phyloP scores from a whole-genome alignment of 2,888 invertebrate species.

The Cerastoderma edule region DNA sequence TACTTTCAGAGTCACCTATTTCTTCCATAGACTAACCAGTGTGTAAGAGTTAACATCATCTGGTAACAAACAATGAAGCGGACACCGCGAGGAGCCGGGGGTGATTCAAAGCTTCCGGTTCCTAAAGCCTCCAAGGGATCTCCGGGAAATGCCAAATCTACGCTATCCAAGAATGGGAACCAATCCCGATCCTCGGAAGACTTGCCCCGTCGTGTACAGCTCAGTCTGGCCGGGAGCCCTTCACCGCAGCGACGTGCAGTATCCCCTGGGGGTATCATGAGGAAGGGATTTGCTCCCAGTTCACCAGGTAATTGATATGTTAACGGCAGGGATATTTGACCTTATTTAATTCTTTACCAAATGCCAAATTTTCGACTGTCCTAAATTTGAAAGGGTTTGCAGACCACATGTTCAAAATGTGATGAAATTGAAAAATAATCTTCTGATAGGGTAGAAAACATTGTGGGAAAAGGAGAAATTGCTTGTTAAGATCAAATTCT shows the following conservation, averaged over 20 bases:
- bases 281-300: conserved; percentile 49
- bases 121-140: conserved; percentile 71
- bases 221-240: conserved; percentile 55
- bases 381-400: too few relatives aligned
- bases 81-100: conserved; percentile 54
- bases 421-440: too few relatives aligned
- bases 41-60: background rate
- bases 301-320: conserved; percentile 27
- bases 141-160: conserved; percentile 68
- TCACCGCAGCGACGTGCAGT: conserved; percentile 62
- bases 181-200: conserved; percentile 76
- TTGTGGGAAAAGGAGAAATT: too few relatives aligned
- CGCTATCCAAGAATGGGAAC: conserved; percentile 62
- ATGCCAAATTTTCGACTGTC: too few relatives aligned
- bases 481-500: too few relatives aligned
- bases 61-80: conserved; percentile 46
- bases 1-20: too few relatives aligned
- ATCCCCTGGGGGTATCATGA: conserved; percentile 66
- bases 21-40: background rate
- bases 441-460: too few relatives aligned
- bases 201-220: conserved; percentile 68
- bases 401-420: too few relatives aligned
- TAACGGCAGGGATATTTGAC: too few relatives aligned
- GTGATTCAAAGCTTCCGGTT: conserved; percentile 70
- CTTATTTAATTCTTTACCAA: too few relatives aligned